Evolutionary conservation across 1,140 invertebrate species (phyloP).

Genomic region (Triops longicaudatus): DNA sequence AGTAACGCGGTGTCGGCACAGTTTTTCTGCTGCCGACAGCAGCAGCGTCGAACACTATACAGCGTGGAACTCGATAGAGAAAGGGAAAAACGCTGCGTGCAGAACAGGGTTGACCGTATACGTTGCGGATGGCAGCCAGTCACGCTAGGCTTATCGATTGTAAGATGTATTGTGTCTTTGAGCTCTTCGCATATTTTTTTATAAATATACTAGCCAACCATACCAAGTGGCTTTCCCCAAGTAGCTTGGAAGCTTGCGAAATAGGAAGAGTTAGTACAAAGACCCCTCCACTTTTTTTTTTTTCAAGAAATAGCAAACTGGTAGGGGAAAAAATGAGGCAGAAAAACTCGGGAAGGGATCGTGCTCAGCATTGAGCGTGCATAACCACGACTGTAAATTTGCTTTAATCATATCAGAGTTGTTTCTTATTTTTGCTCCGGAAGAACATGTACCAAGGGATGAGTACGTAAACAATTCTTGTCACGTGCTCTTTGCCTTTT

Average conservation of each 20-base stretch:
- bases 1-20: background rate
- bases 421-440: too few species aligned
- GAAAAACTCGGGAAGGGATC: too few species aligned
- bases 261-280: background rate
- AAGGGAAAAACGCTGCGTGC: background rate
- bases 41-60: background rate
- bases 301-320: background rate
- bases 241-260: background rate
- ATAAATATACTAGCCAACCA: background rate
- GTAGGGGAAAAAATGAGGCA: background rate
- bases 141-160: conserved; percentile 8
- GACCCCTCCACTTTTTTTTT: background rate
- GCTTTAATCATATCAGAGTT: too few species aligned
- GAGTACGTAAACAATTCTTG: too few species aligned
- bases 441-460: too few species aligned
- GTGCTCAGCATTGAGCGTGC: too few species aligned
- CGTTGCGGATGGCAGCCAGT: background rate
- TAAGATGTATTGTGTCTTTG: background rate
- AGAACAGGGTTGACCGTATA: background rate
- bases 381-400: too few species aligned
- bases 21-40: background rate
- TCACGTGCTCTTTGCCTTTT: too few species aligned
- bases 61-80: background rate
- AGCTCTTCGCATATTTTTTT: conserved; percentile 6
- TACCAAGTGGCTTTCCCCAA: background rate